phyloP scores from a whole-genome alignment of 2,113 vertebrate species.

The Sialia sialis region DNA sequence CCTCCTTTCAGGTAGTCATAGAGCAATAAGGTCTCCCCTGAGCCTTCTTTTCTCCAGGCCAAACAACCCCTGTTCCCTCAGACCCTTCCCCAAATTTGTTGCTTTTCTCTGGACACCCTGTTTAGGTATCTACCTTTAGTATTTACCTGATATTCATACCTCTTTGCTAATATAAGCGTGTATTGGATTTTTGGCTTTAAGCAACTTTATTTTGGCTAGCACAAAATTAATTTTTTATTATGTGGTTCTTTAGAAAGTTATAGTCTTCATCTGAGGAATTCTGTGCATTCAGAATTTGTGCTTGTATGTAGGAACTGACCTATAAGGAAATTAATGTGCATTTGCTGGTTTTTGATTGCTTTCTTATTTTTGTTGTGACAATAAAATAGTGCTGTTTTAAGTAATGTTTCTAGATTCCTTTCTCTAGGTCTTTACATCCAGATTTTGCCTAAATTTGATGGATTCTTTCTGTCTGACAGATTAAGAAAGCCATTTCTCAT shows the following conservation, averaged over 20 bases:
- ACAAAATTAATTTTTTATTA: neutral
- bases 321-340: neutral
- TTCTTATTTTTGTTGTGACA: neutral
- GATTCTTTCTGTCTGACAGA: neutral
- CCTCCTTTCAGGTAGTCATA: neutral
- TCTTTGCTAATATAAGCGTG: neutral
- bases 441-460: neutral
- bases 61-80: neutral
- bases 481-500: neutral
- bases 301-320: neutral
- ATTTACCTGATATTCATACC: neutral
- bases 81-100: neutral
- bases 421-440: neutral
- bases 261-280: neutral
- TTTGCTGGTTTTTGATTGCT: neutral
- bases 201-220: neutral
- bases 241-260: neutral
- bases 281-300: neutral
- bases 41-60: neutral
- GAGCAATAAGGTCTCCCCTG: neutral
- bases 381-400: neutral
- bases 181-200: neutral
- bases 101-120: neutral
- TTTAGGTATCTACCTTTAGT: neutral
- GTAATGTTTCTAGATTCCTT: neutral